phyloP scores from a whole-genome alignment of 2,797 vertebrate species.

The Cynodonichthys magdalenae region DNA sequence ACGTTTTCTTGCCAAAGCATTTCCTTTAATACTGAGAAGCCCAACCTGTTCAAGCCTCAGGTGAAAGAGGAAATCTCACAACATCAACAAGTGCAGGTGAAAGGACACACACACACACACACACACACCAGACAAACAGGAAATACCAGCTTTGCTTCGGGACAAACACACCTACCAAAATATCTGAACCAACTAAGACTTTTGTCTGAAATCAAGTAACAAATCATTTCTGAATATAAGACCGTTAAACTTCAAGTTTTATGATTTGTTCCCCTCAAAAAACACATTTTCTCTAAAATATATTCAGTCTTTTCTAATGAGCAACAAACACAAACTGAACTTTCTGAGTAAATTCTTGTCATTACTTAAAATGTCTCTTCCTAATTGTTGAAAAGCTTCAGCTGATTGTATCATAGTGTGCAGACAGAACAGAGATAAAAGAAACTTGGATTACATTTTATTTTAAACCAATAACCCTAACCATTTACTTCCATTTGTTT shows the following conservation, averaged over 20 bases:
- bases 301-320: not conserved
- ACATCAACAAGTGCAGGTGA: slow-evolving; percentile 26
- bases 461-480: no score
- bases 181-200: slow-evolving; percentile 14
- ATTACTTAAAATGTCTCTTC: no score
- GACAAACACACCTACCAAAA: slow-evolving; percentile 1
- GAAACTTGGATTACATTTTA: no score
- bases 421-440: no score
- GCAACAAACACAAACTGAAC: no score
- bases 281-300: not conserved
- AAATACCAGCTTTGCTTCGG: slow-evolving; percentile 56
- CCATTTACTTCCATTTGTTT: no score
- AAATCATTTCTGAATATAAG: not conserved
- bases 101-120: slow-evolving; percentile 7
- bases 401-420: no score
- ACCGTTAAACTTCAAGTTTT: not conserved
- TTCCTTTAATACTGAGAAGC: not conserved
- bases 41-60: not conserved
- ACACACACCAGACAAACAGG: slow-evolving; percentile 55
- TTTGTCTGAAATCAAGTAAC: not conserved
- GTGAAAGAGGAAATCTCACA: slow-evolving; percentile 10
- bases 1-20: not conserved
- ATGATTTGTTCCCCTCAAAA: not conserved
- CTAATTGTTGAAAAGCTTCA: no score
- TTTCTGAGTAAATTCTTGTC: no score